Base-by-base conservation (phyloP, 2,113 vertebrate species). In the Aramus guarauna region DNA sequence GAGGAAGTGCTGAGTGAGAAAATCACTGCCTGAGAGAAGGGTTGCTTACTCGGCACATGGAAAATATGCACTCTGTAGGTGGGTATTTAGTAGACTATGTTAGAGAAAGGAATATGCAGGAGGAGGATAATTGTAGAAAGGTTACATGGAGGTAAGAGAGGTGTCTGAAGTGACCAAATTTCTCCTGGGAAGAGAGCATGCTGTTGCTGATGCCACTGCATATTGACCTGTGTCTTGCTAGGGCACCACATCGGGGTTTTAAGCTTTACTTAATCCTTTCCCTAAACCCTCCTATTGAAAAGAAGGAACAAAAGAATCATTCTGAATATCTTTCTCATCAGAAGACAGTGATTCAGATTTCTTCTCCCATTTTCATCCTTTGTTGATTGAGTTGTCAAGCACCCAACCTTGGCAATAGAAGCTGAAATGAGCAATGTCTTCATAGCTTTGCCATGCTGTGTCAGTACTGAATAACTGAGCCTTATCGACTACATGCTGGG, bases 1-100 rank as follows among this genome's bases (percentile, higher is more conserved):
- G 96, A 95, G 96, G 95, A 96, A 95, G 96, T 95, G 96, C 92
- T 95, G 94, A 97, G 90, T 97, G 95, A 96, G 90, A 96, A 93
- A 94, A 92, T 91, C 85, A 88, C 90, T 92, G 92, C 92, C 60
- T 86, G 34, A 93, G 88, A 94, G 94, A 96, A 95, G 74, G 75
- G 37, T 80, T 94, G 64, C 79, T 95, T 94, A 86, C 72, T 93
- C 48, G 7, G 68, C 85, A 91, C 63, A 79, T 67, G 92, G 75
- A 96, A 96, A 97, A 96, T 96, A 94, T 95, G 92, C 60, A 55
- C 55, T 90, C 78, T 83, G 93, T 96, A 95, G 90, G 90, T 96
- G 88, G 82, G 37, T 93, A 88, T 95, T 96, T 92, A 67, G 82
- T 67, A 93, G 79, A 69, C 59, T 59, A 79, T 86, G 56, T 75